Base-by-base conservation (phyloP, 2,797 vertebrate species). In the Pyrrhura leucotis region DNA sequence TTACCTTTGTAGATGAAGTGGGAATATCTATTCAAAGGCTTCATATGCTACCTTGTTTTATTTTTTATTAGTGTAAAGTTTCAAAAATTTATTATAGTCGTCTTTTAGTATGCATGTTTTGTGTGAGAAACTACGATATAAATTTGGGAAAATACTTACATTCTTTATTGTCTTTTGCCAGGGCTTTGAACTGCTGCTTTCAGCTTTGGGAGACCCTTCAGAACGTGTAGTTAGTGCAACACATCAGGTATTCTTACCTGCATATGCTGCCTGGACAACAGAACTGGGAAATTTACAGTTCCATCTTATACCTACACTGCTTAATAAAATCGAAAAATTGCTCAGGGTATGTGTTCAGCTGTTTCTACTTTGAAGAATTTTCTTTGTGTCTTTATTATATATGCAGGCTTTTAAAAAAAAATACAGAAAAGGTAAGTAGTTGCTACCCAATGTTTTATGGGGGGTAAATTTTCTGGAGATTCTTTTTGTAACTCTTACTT, bases 171-270 rank as follows among this genome's bases (percentile, higher is more conserved):
- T 73, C 25, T 87, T 79, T 81, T 93, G 72, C 40, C 96, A 99
- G 99, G 99, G 99, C 90, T 99, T 99, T 97, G 99, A 99, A 97
- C 97, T 99, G 80, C 98, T 99, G 97, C 98, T 99, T 93, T 98
- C 99, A 50, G 99, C 99, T 35, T 98, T 99, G 89, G 98, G 98
- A 39, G 99, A 99, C 92, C 99, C 99, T n/a, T 99, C 99, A 23
- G 99, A 99, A 97, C 98, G 99, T 88, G 99, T 99, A 79, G 98
- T 99, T 96, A 98, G 97, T 96, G 99, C 99, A 62, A 99, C 99
- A 58, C 99, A 99, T 97, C 99, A 99, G 97, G 99, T 99, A 35
- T 99, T 99, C 97, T 98, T 99, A 95, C 99, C 99, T 76, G 99
- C 99, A 63, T 99, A 99, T 5, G 99, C 99, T 95, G 99, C 99